Conservation (phyloP, 2,113 vertebrate genomes). For the Nycticryphes semicollaris region DNA sequence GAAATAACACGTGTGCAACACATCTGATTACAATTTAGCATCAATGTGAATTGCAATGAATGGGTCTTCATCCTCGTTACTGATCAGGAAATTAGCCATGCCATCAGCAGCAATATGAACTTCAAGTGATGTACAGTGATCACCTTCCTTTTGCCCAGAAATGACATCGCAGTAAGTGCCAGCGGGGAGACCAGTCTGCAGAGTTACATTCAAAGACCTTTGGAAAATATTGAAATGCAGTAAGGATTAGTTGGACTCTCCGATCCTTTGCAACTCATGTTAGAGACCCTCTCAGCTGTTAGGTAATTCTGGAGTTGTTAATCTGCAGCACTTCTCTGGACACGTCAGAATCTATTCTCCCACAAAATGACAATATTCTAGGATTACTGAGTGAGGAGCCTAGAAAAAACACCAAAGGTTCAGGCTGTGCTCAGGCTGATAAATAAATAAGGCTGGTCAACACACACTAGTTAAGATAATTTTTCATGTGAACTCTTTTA, state of each 20-base stretch:
- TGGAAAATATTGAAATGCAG: neutral
- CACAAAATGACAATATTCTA: neutral
- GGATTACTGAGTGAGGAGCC: neutral
- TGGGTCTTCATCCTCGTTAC: constrained; percentile 82
- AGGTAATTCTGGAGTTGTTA: neutral
- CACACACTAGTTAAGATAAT: neutral
- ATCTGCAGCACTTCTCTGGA: neutral
- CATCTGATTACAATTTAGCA: constrained; percentile 70
- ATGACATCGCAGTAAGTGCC: constrained; percentile 90
- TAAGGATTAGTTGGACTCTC: neutral
- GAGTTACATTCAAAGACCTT: constrained; percentile 79
- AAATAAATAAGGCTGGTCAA: neutral
- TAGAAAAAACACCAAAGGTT: neutral
- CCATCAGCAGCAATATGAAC: constrained; percentile 76
- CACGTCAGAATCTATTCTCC: neutral
- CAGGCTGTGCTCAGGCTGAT: neutral
- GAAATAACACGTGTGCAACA: neutral
- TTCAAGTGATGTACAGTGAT: constrained; percentile 78
- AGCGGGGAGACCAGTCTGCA: constrained; percentile 83
- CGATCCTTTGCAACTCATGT: neutral
- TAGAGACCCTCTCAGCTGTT: neutral
- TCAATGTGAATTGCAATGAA: constrained; percentile 84
- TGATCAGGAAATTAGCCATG: constrained; percentile 78
- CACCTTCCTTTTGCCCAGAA: constrained; percentile 81
- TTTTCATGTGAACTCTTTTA: neutral